Conservation (phyloP, 2,797 vertebrate genomes). For the Distichodus sexfasciatus region DNA sequence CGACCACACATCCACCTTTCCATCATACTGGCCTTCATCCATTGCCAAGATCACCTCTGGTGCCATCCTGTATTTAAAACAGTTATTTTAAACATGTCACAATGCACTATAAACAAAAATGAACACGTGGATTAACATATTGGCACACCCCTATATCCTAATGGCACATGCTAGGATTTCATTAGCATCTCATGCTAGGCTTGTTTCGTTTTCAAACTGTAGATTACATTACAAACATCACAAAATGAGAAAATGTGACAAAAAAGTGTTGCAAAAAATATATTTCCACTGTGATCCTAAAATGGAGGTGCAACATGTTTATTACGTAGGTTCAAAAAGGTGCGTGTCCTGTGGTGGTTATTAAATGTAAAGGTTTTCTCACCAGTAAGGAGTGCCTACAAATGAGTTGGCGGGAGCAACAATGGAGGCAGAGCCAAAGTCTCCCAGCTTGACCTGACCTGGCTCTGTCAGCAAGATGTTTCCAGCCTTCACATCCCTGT, state of each 20-base stretch:
- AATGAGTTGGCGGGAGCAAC: conserved; percentile 91
- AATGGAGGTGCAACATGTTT: background rate
- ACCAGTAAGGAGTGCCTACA: conserved; percentile 94
- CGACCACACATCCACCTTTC: conserved; percentile 95
- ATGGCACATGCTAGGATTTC: too few species aligned
- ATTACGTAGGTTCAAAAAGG: background rate
- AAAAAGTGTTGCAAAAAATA: too few species aligned
- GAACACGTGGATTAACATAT: too few species aligned
- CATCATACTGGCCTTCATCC: conserved; percentile 93
- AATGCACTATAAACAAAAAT: too few species aligned
- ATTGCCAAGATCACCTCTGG: conserved; percentile 93
- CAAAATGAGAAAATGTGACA: too few species aligned
- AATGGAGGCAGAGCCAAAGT: conserved; percentile 91
- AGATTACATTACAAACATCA: too few species aligned
- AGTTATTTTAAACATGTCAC: too few species aligned
- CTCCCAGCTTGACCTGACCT: conserved; percentile 90
- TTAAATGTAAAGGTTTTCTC: conserved; percentile 53
- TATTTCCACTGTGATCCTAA: too few species aligned
- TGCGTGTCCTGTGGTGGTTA: too few species aligned
- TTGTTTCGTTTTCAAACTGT: too few species aligned
- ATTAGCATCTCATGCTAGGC: too few species aligned
- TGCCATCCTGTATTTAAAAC: conserved; percentile 81
- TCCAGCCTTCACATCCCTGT: conserved; percentile 90
- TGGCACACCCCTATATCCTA: too few species aligned
- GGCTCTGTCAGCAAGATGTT: conserved; percentile 93